Conservation (phyloP, 2,113 vertebrate species). For the Pithys albifrons region DNA sequence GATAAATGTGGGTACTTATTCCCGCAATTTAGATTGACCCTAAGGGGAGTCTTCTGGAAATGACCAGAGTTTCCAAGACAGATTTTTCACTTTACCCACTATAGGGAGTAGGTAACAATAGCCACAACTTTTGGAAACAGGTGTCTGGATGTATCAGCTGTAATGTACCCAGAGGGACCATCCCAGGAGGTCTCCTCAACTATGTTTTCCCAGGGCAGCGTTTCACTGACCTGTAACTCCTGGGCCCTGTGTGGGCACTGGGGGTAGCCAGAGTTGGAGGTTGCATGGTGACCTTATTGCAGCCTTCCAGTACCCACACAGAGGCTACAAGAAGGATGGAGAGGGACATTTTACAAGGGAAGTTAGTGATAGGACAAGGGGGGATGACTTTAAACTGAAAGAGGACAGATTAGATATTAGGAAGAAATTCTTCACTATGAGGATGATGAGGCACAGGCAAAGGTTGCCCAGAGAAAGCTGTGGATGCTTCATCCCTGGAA, state of each 20-base stretch:
- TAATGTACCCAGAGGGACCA: background rate
- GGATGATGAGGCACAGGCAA: background rate
- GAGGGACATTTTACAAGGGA: background rate
- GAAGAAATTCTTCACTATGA: background rate
- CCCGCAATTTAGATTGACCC: background rate
- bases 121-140: background rate
- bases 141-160: background rate
- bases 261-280: background rate
- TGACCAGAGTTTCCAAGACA: background rate
- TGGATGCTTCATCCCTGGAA: background rate
- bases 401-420: background rate
- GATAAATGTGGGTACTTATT: background rate
- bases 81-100: background rate
- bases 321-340: background rate
- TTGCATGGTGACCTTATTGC: background rate
- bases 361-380: background rate
- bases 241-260: rapidly evolving
- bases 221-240: rapidly evolving
- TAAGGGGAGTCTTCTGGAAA: background rate
- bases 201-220: background rate
- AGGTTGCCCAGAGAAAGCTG: background rate
- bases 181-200: background rate
- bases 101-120: background rate
- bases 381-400: background rate
- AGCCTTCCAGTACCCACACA: background rate